These are phyloP conservation scores for Hoplodrina ambigua DNA, from an alignment of 2,888 invertebrate species.

Conservation along the genomic window DNA sequence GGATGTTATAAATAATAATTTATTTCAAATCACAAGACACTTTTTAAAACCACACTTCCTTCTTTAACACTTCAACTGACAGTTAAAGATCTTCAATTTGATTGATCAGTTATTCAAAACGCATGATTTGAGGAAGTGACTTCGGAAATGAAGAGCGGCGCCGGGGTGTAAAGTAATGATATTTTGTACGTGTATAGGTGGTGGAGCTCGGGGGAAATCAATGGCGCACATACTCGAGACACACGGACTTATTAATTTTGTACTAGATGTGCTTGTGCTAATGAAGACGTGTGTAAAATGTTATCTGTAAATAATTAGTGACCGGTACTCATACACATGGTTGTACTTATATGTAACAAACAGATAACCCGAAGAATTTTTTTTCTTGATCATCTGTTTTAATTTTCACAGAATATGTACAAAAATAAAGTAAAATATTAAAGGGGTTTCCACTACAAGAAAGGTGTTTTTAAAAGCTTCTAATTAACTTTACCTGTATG, in stretches of 20 bases:
- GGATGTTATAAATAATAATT: no score
- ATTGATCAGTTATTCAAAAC: slow-evolving; percentile 51
- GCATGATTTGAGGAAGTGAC: slow-evolving; percentile 40
- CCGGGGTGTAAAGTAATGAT: slow-evolving; percentile 52
- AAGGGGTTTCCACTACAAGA: no score
- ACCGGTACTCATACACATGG: no score
- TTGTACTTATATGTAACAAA: no score
- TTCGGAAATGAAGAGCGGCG: slow-evolving; percentile 58
- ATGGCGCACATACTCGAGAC: slow-evolving; percentile 33
- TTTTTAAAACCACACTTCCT: background rate
- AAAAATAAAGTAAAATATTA: no score
- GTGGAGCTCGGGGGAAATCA: slow-evolving; percentile 68
- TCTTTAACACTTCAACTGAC: background rate
- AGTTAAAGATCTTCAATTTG: slow-evolving; percentile 42
- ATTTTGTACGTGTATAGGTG: slow-evolving; percentile 50
- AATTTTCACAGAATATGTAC: no score
- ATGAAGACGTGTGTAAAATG: slow-evolving; percentile 3
- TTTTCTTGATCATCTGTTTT: no score
- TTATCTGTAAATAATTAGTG: no score
- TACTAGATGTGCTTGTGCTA: slow-evolving; percentile 37
- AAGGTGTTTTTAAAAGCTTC: no score
- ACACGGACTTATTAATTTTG: slow-evolving; percentile 34
- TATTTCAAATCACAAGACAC: no score
- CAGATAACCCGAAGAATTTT: no score
- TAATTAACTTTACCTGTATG: no score